Percentiles rank a stretch among this genome's conserved stretches.
Conservation (phyloP, 2,113 vertebrate genomes). For the Nettapus auritus region DNA sequence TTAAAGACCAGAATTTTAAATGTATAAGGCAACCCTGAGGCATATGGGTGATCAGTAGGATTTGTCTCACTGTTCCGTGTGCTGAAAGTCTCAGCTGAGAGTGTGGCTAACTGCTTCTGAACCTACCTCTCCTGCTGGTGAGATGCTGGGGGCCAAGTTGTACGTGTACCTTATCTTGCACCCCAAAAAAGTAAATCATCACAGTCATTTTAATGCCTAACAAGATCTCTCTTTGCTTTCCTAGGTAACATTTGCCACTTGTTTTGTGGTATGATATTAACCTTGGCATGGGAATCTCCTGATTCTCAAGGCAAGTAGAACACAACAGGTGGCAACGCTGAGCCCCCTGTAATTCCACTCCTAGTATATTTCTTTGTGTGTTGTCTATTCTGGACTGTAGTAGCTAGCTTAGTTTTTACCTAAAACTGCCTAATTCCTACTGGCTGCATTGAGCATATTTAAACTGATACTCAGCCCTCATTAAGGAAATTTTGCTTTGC, state of each 20-base stretch:
- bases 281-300: not conserved
- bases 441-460: rapidly evolving
- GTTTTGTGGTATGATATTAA: not conserved
- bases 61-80: not conserved
- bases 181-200: not conserved
- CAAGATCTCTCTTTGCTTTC: not conserved
- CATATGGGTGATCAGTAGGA: not conserved
- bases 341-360: not conserved
- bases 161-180: not conserved
- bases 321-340: not conserved
- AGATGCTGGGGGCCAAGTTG: not conserved
- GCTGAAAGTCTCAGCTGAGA: not conserved
- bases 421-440: not conserved
- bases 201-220: not conserved
- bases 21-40: not conserved
- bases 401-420: not conserved
- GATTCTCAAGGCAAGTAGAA: not conserved
- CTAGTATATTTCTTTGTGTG: not conserved
- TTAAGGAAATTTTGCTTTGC: rapidly evolving
- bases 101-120: not conserved
- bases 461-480: not conserved
- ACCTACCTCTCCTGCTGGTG: not conserved
- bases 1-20: not conserved
- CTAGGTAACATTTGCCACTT: not conserved
- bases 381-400: not conserved